phyloP scores from a whole-genome alignment of 2,797 vertebrate species.

The Pantherophis alleghaniensis region DNA sequence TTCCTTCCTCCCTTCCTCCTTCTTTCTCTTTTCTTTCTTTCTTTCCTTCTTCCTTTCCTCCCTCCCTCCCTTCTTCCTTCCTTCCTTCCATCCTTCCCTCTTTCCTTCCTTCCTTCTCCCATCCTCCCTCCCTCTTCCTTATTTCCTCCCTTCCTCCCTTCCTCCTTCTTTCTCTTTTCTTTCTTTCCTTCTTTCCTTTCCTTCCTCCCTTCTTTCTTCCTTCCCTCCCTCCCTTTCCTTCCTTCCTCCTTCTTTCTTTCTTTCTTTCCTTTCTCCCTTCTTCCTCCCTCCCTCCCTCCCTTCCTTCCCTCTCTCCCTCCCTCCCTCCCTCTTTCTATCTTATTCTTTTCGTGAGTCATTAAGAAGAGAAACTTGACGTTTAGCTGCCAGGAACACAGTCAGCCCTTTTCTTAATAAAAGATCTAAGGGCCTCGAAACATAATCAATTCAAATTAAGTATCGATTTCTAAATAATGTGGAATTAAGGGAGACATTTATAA shows the following conservation, averaged over 20 bases:
- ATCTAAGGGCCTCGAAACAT: conserved; percentile 42
- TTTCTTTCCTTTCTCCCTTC: neutral
- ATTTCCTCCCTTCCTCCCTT: no score
- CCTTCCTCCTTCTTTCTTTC: neutral
- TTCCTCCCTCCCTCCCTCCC: neutral
- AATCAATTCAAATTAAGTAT: conserved; percentile 64
- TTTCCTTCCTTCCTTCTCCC: no score
- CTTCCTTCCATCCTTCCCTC: no score
- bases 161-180: no score
- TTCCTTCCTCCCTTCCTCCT: no score
- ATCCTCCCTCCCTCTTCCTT: no score
- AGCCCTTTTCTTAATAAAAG: conserved; percentile 49
- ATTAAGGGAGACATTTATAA: conserved; percentile 57
- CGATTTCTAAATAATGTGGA: conserved; percentile 59
- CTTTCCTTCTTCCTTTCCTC: no score
- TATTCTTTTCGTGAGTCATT: neutral
- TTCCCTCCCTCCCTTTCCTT: neutral
- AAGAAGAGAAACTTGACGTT: conserved; percentile 29
- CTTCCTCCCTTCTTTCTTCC: no score
- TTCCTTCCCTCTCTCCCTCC: neutral
- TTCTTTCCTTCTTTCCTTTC: neutral
- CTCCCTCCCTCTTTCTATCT: neutral
- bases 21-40: no score
- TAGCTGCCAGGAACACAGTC: conserved; percentile 36
- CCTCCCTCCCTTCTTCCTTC: no score